A percentile compares a stretch with the other conserved stretches of the same genome.
Conservation (phyloP, 2,888 invertebrate genomes). For the Amphimallon solstitiale region DNA sequence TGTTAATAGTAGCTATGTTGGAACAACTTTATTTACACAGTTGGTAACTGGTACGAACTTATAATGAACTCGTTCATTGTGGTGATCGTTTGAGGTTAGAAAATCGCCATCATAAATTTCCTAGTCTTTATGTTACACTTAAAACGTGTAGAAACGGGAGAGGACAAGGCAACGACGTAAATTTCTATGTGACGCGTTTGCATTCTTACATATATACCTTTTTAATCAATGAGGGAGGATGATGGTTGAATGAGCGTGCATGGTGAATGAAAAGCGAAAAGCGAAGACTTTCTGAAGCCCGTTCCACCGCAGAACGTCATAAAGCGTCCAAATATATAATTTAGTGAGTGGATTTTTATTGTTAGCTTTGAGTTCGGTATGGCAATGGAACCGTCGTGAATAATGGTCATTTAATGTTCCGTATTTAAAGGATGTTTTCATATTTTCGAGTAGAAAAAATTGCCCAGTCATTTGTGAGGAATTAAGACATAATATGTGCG, state of each 20-base stretch:
- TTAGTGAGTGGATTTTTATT: conserved; percentile 19
- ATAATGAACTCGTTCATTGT: conserved; percentile 51
- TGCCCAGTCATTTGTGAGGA: too few relatives aligned
- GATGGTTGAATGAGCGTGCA: conserved; percentile 17
- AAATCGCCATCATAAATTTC: conserved; percentile 55
- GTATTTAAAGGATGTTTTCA: too few relatives aligned
- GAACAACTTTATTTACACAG: conserved; percentile 55
- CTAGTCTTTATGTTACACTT: conserved; percentile 22
- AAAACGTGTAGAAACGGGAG: neutral
- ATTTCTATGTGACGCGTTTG: conserved; percentile 11
- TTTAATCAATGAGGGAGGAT: conserved; percentile 25
- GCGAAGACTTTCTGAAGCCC: neutral
- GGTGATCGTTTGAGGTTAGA: conserved; percentile 57
- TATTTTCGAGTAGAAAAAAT: too few relatives aligned
- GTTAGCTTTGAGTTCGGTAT: neutral
- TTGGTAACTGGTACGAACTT: conserved; percentile 35
- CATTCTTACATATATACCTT: conserved; percentile 1
- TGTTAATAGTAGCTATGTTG: neutral
- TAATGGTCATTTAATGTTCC: too few relatives aligned
- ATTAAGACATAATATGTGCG: too few relatives aligned
- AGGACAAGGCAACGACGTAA: conserved; percentile 7
- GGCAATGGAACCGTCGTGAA: too few relatives aligned
- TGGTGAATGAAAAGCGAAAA: neutral
- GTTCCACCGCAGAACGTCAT: conserved; percentile 15
- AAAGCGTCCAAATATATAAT: conserved; percentile 18